Conservation (phyloP, 2,113 vertebrate genomes). For the Caranx melampygus region DNA sequence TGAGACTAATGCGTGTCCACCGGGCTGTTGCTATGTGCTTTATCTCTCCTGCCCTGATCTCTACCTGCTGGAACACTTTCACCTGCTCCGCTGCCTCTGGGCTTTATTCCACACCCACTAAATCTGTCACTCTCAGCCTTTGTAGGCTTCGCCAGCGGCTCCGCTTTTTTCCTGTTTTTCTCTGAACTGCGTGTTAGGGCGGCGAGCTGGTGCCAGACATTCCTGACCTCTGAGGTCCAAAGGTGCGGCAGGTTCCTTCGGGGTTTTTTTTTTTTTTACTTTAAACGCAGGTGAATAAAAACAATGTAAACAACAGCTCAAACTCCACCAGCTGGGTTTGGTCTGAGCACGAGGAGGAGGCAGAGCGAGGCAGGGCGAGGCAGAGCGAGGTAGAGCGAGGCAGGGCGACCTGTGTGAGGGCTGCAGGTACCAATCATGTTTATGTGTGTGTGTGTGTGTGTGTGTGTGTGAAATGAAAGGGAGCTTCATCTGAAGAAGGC, state of each 20-base stretch:
- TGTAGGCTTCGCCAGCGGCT: slow-evolving; percentile 1
- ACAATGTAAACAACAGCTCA: background rate
- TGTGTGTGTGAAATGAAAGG: slow-evolving; percentile 35
- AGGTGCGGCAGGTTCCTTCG: background rate
- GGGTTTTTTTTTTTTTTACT: background rate
- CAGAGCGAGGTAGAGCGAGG: slow-evolving; percentile 38
- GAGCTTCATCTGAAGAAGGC: slow-evolving; percentile 41
- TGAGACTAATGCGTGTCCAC: slow-evolving; percentile 76
- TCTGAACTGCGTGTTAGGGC: background rate
- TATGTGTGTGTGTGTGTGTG: too few species aligned
- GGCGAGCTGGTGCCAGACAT: background rate
- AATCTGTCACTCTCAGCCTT: slow-evolving; percentile 35
- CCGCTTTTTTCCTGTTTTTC: background rate
- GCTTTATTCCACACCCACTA: slow-evolving; percentile 74
- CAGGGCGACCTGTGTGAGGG: slow-evolving; percentile 34
- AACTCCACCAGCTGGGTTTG: background rate
- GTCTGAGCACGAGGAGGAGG: background rate
- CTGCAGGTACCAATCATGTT: background rate
- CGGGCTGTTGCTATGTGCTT: slow-evolving; percentile 77
- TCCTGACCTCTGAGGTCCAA: background rate
- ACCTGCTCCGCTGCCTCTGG: slow-evolving; percentile 76
- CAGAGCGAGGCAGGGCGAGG: slow-evolving; percentile 6
- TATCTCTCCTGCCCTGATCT: slow-evolving; percentile 75
- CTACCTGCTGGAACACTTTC: slow-evolving; percentile 76
- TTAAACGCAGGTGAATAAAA: background rate